Evolutionary conservation across 2,113 vertebrate species (phyloP).

Genomic region (Cavia aperea): DNA sequence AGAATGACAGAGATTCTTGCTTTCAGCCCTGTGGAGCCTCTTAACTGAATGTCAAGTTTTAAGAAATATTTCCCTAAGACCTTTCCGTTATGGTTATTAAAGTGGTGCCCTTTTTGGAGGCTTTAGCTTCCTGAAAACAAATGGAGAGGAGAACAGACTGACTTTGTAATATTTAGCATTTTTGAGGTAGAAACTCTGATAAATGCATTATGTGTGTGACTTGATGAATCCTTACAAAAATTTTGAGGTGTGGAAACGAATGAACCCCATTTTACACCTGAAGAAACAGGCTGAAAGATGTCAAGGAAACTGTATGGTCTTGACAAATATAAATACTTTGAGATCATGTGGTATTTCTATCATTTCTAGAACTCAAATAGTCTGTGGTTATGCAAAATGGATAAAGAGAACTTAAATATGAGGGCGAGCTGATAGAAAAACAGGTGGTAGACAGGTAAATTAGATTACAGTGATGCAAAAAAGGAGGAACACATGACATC

Average conservation of each 20-base stretch:
- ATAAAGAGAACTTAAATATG: neutral
- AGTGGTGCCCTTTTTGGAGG: neutral
- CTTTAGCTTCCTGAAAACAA: neutral
- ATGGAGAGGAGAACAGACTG: neutral
- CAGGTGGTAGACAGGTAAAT: neutral
- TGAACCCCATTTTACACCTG: neutral
- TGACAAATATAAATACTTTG: neutral
- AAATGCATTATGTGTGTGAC: neutral
- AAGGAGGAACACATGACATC: neutral
- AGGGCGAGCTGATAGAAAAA: neutral
- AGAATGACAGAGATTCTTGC: neutral
- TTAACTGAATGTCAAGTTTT: constrained; percentile 8
- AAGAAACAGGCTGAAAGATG: neutral
- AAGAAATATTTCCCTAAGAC: neutral
- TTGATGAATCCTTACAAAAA: neutral
- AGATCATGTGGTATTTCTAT: neutral
- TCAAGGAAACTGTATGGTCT: neutral
- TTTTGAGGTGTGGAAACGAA: neutral
- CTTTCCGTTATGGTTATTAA: neutral
- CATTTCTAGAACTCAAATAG: neutral
- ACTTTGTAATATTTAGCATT: neutral
- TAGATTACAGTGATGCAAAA: neutral
- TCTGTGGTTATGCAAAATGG: rapidly evolving
- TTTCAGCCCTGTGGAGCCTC: neutral
- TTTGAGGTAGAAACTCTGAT: neutral